These are phyloP conservation scores for Aphrophora alni DNA, from an alignment of 2,888 invertebrate species.

Conservation along the genomic window DNA sequence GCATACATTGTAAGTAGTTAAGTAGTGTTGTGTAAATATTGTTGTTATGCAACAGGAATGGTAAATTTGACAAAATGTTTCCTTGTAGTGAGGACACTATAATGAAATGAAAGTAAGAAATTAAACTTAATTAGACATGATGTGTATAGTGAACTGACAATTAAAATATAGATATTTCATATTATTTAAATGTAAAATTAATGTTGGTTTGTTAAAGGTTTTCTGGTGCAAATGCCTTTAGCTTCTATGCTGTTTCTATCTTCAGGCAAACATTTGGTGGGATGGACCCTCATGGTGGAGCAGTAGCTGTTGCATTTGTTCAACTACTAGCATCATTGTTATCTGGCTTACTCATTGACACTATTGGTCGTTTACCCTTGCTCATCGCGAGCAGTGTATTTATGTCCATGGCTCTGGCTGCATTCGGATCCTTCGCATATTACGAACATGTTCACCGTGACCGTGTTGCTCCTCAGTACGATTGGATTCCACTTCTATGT, in stretches of 20 bases:
- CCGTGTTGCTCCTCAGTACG: slow-evolving; percentile 59
- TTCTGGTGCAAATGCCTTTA: slow-evolving; percentile 84
- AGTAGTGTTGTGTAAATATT: too few species aligned
- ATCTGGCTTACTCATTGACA: slow-evolving; percentile 83
- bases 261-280: slow-evolving; percentile 83
- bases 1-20: too few species aligned
- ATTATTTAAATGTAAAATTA: not conserved
- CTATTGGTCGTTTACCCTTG: slow-evolving; percentile 82
- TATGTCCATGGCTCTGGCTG: slow-evolving; percentile 86
- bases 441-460: slow-evolving; percentile 73
- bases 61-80: too few species aligned
- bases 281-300: slow-evolving; percentile 82
- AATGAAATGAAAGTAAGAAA: too few species aligned
- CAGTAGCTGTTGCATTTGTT: slow-evolving; percentile 84
- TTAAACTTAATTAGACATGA: too few species aligned
- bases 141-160: not conserved
- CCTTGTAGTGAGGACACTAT: too few species aligned
- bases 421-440: slow-evolving; percentile 84
- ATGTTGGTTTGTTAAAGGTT: slow-evolving; percentile 47
- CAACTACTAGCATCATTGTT: slow-evolving; percentile 84
- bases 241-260: slow-evolving; percentile 85
- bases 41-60: too few species aligned
- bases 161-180: not conserved
- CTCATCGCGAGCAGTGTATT: slow-evolving; percentile 82
- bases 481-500: slow-evolving; percentile 84